phyloP scores from a whole-genome alignment of 2,797 vertebrate species.

The Anableps anableps region DNA sequence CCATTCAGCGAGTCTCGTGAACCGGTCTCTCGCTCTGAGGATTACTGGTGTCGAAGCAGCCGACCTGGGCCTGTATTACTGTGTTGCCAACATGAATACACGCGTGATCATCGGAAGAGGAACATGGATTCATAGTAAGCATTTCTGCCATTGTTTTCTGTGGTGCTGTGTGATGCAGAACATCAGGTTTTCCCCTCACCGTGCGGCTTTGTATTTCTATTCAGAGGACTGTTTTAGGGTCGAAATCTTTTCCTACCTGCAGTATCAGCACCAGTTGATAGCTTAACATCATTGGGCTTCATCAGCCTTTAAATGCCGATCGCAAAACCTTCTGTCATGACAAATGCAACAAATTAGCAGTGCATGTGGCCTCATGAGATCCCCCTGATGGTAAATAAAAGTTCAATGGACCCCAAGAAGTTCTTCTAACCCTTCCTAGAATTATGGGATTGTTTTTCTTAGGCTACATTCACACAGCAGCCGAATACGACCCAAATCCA shows the following conservation, averaged over 20 bases:
- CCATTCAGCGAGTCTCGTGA: slow-evolving; percentile 13
- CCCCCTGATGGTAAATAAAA: not conserved
- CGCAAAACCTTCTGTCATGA: not conserved
- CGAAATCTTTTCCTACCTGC: not conserved
- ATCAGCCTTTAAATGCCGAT: not conserved
- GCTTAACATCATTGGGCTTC: not conserved
- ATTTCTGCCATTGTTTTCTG: not conserved
- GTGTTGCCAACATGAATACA: slow-evolving; percentile 12
- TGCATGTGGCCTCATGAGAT: not conserved
- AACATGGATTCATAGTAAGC: slow-evolving; percentile 28
- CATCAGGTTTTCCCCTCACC: not conserved
- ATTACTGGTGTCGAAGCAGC: slow-evolving; percentile 14
- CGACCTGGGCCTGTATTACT: slow-evolving; percentile 53
- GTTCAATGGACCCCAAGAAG: not conserved
- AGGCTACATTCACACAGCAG: too few relatives aligned
- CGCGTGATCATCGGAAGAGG: slow-evolving; percentile 18
- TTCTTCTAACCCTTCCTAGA: not conserved
- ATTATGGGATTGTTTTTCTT: not conserved
- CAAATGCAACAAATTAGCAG: not conserved
- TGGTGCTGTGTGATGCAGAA: not conserved
- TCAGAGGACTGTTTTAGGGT: not conserved
- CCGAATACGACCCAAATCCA: too few relatives aligned
- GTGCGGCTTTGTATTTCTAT: not conserved
- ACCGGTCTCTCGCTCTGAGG: slow-evolving; percentile 25
- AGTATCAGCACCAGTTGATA: not conserved